Base-by-base conservation (phyloP, 2,113 vertebrate species). In the Chroicocephalus ridibundus region DNA sequence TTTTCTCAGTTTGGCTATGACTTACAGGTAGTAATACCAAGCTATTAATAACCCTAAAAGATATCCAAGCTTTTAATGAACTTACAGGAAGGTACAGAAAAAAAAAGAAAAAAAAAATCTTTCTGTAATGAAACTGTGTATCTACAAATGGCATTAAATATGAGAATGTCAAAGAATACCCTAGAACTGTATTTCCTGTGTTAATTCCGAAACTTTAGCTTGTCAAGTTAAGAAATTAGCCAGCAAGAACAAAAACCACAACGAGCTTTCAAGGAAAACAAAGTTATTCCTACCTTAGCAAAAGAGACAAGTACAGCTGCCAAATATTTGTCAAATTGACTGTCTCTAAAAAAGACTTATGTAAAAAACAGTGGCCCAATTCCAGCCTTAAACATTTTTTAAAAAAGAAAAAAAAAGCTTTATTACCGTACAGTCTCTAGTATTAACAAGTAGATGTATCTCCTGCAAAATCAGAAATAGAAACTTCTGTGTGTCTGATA, bases 321-420 rank as follows among this genome's bases (percentile, higher is more conserved):
- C 57, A 79, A 86, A 31, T 68, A 75, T 20, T 87, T 13, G 0
- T 32, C 55, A 64, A 14, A 47, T 25, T 42, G 8, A 61, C 19
- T 51, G 12, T 17, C 32, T 54, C 44, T 92, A 22, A 74, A 65
- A 61, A 18, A 79, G 2, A 36, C 2, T 52, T 49, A 21, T 0
- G 2, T 10, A 10, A 72, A 54, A 87, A 78, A n/a, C 9, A 46
- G 7, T 19, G n/a, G 31, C 8, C 19, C 38, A 76, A n/a, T 42
- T 88, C 21, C 51, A 84, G 11, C 8, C 44, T 54, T 13, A 52
- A 84, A 13, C 8, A 12, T 7, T 20, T 21, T n/a, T 51, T 32
- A 2, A 5, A 19, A 77, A 58, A 20, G 24, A 5, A 0, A 10
- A 57, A 29, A 29, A 16, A 21, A 13, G 0, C 11, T 82, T 68